A percentile compares a stretch with the other conserved stretches of the same genome.
Evolutionary conservation across 2,113 vertebrate species (phyloP).

Genomic region (Geothlypis trichas): DNA sequence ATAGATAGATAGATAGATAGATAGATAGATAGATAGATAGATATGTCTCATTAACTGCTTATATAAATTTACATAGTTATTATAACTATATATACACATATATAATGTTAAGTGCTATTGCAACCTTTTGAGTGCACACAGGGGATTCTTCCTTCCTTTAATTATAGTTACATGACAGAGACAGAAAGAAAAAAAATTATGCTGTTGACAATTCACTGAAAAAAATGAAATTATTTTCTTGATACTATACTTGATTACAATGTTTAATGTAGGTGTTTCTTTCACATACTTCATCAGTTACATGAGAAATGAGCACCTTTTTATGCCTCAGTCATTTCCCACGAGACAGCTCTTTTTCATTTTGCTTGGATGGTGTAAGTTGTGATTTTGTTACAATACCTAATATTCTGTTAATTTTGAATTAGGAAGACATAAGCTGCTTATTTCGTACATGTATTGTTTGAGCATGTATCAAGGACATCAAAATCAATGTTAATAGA

Average conservation of each 20-base stretch:
- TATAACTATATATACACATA: background rate
- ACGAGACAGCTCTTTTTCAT: background rate
- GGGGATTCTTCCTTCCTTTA: background rate
- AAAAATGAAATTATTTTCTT: background rate
- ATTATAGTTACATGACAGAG: background rate
- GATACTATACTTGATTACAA: background rate
- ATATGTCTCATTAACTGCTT: background rate
- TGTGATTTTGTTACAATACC: background rate
- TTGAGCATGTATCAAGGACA: background rate
- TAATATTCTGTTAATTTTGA: background rate
- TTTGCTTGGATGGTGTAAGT: background rate
- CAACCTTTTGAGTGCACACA: background rate
- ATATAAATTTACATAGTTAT: background rate
- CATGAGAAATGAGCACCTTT: background rate
- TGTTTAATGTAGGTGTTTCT: background rate
- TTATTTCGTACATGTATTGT: background rate
- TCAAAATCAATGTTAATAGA: background rate
- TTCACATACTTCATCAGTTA: background rate
- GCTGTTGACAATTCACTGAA: background rate
- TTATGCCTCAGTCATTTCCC: background rate
- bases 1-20: no score
- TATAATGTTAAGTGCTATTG: background rate
- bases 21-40: background rate
- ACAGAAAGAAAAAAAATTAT: background rate
- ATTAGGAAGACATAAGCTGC: background rate